Base-by-base conservation (phyloP, 2,797 vertebrate species). In the Sebastes reedi region DNA sequence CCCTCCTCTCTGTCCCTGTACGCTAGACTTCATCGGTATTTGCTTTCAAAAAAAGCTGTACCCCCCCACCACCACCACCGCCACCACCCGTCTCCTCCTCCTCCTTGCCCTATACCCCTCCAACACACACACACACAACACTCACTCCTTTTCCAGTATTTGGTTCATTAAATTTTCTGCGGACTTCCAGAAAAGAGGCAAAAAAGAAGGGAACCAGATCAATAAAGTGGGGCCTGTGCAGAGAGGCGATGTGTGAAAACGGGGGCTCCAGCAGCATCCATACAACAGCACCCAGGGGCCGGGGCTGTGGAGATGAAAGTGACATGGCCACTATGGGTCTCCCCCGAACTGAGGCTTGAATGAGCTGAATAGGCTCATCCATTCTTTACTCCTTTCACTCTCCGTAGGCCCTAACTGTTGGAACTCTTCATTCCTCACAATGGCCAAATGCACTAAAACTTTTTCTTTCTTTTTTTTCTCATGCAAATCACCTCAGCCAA, bases 371-470 rank as follows among this genome's bases (percentile, higher is more conserved):
- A 95, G 97, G 88, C 89, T 96, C 95, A 94, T 96, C 96, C 95
- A 96, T 97, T 97, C 96, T 97, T 96, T 93, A 89, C 91, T 93
- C 96, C 95, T 96, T 96, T 97, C 96, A 96, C 91, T 95, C 94
- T 95, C 95, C 93, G 95, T 93, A 91, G 96, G 95, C 94, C 94
- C 93, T 93, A 96, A 97, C 97, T 97, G 97, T 96, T 96, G 96
- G 95, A 97, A 97, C 97, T 97, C 97, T 96, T 96, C 97, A 97
- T 95, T 96, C 95, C 94, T 96, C 95, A 99, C 97, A 99, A 99
- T 97, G 93, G 97, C 6, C 93, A 96, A 97, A 98, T 94, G 97
- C 97, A 97, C 96, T 97, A 97, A 97, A 97, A 97, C 96, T 97
- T 97, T 97, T 96, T 84, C 46, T 52, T 16, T 20, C 46, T 58